Evolutionary conservation across 1,140 invertebrate species (phyloP).

Genomic region (Lasaia peninsularis): DNA sequence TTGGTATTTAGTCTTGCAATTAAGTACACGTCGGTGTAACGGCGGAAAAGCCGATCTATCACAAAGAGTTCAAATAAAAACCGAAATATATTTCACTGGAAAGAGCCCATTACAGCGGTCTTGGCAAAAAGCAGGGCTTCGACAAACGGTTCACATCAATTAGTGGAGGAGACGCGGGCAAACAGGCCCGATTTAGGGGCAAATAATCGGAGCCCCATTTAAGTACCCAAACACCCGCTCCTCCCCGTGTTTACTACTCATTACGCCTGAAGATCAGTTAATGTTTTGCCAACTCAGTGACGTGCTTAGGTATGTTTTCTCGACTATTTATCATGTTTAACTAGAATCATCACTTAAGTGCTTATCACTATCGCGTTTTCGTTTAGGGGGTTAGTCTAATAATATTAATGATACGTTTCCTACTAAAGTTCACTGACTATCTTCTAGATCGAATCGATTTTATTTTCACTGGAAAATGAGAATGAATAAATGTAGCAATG

Average conservation of each 20-base stretch:
- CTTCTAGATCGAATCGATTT: too few relatives aligned
- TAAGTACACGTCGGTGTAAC: not conserved
- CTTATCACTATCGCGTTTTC: too few relatives aligned
- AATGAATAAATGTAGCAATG: too few relatives aligned
- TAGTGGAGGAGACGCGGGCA: constrained; percentile 52
- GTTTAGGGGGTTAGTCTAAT: too few relatives aligned
- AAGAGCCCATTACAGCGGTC: constrained; percentile 58
- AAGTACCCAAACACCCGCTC: constrained; percentile 27
- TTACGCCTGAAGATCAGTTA: constrained; percentile 49
- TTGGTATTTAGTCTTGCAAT: too few relatives aligned
- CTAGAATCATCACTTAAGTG: too few relatives aligned
- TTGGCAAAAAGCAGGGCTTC: constrained; percentile 49
- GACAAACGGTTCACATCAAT: constrained; percentile 54
- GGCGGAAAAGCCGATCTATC: constrained; percentile 23
- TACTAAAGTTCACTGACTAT: too few relatives aligned
- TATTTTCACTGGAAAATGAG: too few relatives aligned
- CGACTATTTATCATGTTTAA: too few relatives aligned
- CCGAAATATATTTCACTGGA: constrained; percentile 58
- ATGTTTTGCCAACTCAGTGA: constrained; percentile 12
- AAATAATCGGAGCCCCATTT: constrained; percentile 64
- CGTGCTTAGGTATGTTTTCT: not conserved
- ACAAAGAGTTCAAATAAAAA: constrained; percentile 17
- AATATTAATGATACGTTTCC: too few relatives aligned
- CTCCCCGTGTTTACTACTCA: constrained; percentile 61
- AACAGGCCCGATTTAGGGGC: constrained; percentile 49